Evolutionary conservation across 1,140 invertebrate genomes (phyloP), one percentile per base, ranked within the genome.

Genomic region (Lepidurus arcticus): DNA sequence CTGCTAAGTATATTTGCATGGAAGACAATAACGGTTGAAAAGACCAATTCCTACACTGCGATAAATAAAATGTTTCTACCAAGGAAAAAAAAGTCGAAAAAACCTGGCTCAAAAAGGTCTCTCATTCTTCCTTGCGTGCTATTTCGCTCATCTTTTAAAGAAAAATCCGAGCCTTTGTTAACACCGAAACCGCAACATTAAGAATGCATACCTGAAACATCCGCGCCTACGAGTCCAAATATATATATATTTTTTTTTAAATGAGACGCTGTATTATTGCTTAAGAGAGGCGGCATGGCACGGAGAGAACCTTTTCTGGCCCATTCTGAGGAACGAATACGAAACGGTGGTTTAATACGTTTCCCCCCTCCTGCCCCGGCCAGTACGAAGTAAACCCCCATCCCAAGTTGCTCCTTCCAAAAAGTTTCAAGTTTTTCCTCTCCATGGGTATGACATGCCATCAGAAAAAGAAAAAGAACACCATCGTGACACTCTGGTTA

Each of bases 401-500:
- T n/a, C 65, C 16, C 16, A 73, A n/a, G 65, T n/a, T n/a, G 2
- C 65, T 73, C 65, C 65, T 24, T 73, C 65, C 24, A 3, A 2
- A n/a, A n/a, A 24, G 65, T 24, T 73, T 16, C 21, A 73, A 74
- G 26, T 5, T 74, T 75, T 75, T 75, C 42, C 65, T 24, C 65
- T 73, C 65, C 34, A 34, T 34, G 53, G 53, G 53, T 7, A 65
- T 65, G 53, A n/a, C 53, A 65, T 7, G 13, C 53, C 53, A 9
- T 9, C 8, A 65, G 53, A 21, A 65, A 65, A 65, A 65, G 1
- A 13, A 21, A 65, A 65, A 65, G 21, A 26, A 13, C 4, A 65
- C 53, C 53, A 65, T 65, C 53, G 53, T 65, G 53, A 65, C 53
- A 65, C n/a, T 65, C 53, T 65, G 53, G 53, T 65, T 65, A 65